phyloP scores from a whole-genome alignment of 2,888 invertebrate genomes.

The Ethmia dodecea region DNA sequence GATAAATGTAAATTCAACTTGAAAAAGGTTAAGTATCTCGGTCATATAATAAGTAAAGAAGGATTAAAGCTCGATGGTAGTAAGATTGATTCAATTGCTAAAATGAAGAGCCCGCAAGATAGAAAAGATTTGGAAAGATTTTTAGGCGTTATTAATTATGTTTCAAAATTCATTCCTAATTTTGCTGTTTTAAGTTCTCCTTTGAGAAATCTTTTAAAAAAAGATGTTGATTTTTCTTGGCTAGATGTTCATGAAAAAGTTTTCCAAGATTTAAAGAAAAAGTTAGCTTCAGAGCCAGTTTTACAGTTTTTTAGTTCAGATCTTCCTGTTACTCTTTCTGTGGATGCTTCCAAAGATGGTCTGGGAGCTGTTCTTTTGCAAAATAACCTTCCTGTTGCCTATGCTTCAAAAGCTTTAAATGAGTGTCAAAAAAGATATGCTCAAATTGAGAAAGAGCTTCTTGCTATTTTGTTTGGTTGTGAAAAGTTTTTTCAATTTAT shows the following conservation, averaged over 20 bases:
- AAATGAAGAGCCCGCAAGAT: conserved; percentile 9
- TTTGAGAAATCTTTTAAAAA: conserved; percentile 11
- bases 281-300: conserved; percentile 9
- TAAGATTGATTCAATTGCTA: conserved; percentile 7
- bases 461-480: no score
- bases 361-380: conserved; percentile 13
- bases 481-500: conserved; percentile 18
- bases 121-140: conserved; percentile 12
- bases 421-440: conserved; percentile 14
- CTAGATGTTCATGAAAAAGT: conserved; percentile 5
- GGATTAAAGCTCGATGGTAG: conserved; percentile 8
- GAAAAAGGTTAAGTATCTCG: conserved; percentile 10
- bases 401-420: conserved; percentile 16
- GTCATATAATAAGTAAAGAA: conserved; percentile 6
- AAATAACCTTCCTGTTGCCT: conserved; percentile 11
- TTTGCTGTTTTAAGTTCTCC: conserved; percentile 9
- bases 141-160: conserved; percentile 15
- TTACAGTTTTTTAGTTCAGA: conserved; percentile 8
- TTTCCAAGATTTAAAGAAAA: conserved; percentile 9
- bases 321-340: conserved; percentile 5
- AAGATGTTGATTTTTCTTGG: conserved; percentile 11
- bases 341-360: conserved; percentile 9
- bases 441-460: conserved; percentile 20
- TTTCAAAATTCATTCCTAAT: conserved; percentile 13
- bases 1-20: conserved; percentile 10